Evolutionary conservation across 1,140 invertebrate genomes (phyloP).

Genomic region (Euwallacea fornicatus): DNA sequence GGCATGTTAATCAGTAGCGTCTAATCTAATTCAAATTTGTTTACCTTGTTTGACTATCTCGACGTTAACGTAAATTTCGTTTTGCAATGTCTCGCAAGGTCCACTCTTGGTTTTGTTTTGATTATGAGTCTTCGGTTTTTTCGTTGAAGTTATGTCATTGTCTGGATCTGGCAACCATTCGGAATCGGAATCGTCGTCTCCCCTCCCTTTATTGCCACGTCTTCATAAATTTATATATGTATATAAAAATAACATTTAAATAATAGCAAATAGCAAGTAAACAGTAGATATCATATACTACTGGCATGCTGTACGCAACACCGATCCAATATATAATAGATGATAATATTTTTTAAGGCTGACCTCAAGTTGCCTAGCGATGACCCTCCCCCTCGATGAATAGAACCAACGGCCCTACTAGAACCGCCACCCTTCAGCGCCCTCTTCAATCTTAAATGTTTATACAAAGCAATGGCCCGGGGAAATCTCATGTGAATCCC

Average conservation of each 20-base stretch:
- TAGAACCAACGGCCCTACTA: constrained; percentile 36
- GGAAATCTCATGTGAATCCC: too few species aligned
- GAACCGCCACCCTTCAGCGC: constrained; percentile 45
- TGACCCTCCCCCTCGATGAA: constrained; percentile 24
- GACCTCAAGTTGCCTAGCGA: neutral
- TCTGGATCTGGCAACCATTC: constrained; percentile 32
- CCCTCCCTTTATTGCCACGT: constrained; percentile 44
- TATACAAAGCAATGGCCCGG: too few species aligned
- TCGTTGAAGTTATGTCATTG: constrained; percentile 32
- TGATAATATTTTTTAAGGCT: too few species aligned
- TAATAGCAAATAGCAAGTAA: too few species aligned
- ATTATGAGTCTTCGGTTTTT: constrained; percentile 46
- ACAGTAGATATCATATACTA: neutral
- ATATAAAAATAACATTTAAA: too few species aligned
- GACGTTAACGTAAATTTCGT: constrained; percentile 66
- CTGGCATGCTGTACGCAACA: neutral
- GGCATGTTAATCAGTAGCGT: neutral
- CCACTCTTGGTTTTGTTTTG: constrained; percentile 52
- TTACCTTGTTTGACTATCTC: constrained; percentile 64
- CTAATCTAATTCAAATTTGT: neutral
- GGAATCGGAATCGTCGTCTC: constrained; percentile 30
- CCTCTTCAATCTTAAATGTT: constrained; percentile 39
- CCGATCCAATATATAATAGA: too few species aligned
- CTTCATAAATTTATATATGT: constrained; percentile 8
- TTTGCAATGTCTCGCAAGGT: constrained; percentile 62